Evolutionary conservation across 2,797 vertebrate species (phyloP).

Genomic region (Etheostoma nigrum): DNA sequence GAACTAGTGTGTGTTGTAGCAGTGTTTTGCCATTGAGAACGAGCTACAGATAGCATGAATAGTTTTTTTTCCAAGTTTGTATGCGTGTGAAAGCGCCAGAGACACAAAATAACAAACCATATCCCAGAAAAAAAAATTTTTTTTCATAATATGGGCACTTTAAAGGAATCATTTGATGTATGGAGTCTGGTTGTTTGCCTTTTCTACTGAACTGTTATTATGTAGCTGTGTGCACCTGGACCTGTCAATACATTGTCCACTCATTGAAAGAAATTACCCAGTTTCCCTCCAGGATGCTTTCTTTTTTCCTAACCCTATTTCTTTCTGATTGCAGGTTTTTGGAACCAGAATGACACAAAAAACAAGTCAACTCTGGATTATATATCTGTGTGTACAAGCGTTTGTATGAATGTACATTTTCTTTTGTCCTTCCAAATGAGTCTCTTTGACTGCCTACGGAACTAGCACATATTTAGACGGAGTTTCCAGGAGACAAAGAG

Average conservation of each 20-base stretch:
- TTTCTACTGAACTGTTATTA: not conserved
- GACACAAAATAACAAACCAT: too few species aligned
- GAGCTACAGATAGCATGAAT: too few species aligned
- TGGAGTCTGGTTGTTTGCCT: not conserved
- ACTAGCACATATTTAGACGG: constrained; percentile 19
- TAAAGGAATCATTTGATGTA: not conserved
- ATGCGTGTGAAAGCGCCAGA: too few species aligned
- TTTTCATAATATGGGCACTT: not conserved
- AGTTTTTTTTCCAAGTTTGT: too few species aligned
- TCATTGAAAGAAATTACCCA: constrained; percentile 55
- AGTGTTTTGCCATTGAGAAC: too few species aligned
- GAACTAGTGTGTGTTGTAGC: too few species aligned
- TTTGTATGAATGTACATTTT: not conserved
- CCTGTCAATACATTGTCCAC: constrained; percentile 14
- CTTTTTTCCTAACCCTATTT: not conserved
- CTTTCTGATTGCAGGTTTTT: constrained; percentile 33
- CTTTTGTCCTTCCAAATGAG: constrained; percentile 1
- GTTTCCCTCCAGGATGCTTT: not conserved
- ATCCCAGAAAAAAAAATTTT: too few species aligned
- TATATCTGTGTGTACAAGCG: not conserved
- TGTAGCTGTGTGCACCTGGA: constrained; percentile 26
- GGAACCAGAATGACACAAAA: not conserved
- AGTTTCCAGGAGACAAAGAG: constrained; percentile 20
- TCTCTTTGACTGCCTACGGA: not conserved
- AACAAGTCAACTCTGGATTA: not conserved